Conservation (phyloP, 2,113 vertebrate genomes). For the Aphyosemion australe region DNA sequence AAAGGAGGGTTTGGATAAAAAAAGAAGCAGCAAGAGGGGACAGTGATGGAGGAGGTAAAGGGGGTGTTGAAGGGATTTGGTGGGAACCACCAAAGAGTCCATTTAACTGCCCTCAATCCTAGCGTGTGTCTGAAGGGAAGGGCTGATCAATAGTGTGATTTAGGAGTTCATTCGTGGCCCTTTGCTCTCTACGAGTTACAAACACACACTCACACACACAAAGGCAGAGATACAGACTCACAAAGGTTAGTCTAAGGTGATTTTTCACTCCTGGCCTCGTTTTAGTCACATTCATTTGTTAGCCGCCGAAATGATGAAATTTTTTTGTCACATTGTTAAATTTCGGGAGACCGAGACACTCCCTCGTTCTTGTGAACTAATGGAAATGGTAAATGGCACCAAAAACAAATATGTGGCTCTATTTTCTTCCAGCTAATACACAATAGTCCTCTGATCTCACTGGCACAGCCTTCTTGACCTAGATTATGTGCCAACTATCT, state of each 20-base stretch:
- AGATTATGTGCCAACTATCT: constrained; percentile 65
- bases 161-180: constrained; percentile 67
- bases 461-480: constrained; percentile 57
- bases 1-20: constrained; percentile 15
- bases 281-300: constrained; percentile 49
- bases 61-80: constrained; percentile 48
- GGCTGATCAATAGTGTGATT: constrained; percentile 75
- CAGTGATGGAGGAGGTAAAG: constrained; percentile 12
- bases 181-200: constrained; percentile 40
- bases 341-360: constrained; percentile 3
- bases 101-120: constrained; percentile 65
- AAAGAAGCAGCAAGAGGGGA: constrained; percentile 5
- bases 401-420: constrained; percentile 13
- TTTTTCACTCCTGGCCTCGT: constrained; percentile 45
- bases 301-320: constrained; percentile 27
- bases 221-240: constrained; percentile 29
- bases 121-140: constrained; percentile 49
- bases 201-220: constrained; percentile 17
- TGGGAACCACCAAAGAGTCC: constrained; percentile 55
- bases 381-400: constrained; percentile 18
- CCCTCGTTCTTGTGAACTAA: constrained; percentile 14
- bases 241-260: constrained; percentile 35
- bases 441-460: constrained; percentile 44
- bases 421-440: constrained; percentile 31
- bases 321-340: constrained; percentile 34